phyloP scores from a whole-genome alignment of 2,888 invertebrate species.

The Protodeltote pygarga region DNA sequence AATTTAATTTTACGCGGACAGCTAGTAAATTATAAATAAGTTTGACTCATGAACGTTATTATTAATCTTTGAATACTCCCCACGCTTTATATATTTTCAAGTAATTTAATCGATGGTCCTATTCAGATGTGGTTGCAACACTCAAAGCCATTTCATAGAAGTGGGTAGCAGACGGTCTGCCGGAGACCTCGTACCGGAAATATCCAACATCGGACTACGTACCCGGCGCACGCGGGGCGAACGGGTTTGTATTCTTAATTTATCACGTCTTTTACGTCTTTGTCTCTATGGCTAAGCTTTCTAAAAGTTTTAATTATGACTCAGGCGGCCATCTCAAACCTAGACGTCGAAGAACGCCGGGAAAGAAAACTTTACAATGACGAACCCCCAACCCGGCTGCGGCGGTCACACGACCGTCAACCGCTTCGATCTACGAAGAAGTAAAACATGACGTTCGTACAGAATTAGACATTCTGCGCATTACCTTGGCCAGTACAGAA shows the following conservation, averaged over 20 bases:
- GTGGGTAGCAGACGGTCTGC: conserved; percentile 59
- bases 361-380: conserved; percentile 67
- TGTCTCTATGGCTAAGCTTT: not conserved
- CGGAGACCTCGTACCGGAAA: conserved; percentile 58
- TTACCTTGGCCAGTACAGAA: conserved; percentile 22
- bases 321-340: conserved; percentile 65
- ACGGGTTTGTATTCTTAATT: conserved; percentile 54
- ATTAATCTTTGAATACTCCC: no score
- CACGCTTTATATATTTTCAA: not conserved
- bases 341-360: conserved; percentile 63
- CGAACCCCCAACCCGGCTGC: conserved; percentile 74
- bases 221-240: conserved; percentile 56
- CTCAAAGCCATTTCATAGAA: conserved; percentile 29
- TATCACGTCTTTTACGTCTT: conserved; percentile 4
- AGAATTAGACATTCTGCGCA: conserved; percentile 36
- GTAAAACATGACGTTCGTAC: conserved; percentile 34
- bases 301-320: conserved; percentile 1
- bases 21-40: no score
- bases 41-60: no score
- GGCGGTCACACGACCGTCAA: conserved; percentile 63
- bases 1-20: no score
- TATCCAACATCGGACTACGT: conserved; percentile 34
- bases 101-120: not conserved
- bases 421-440: conserved; percentile 55
- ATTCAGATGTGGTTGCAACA: conserved; percentile 53